Evolutionary conservation across 2,888 invertebrate species (phyloP).

Genomic region (Drosophila mimica): DNA sequence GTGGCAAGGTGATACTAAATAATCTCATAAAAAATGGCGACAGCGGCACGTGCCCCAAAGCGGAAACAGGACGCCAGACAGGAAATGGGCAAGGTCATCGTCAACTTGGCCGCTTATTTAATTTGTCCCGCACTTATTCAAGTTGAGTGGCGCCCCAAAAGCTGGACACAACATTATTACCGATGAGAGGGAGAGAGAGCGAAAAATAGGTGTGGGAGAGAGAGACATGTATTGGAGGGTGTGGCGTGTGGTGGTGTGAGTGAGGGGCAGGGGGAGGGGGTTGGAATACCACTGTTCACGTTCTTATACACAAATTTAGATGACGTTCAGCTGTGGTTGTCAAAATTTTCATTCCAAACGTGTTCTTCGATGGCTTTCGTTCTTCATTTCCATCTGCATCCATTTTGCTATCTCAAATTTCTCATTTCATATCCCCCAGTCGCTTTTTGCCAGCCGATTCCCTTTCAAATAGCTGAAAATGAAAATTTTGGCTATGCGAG

Average conservation of each 20-base stretch:
- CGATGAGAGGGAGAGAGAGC: constrained; percentile 5
- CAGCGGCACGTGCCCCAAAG: constrained; percentile 24
- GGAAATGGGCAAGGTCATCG: constrained; percentile 39
- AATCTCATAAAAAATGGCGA: constrained; percentile 59
- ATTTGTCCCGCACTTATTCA: constrained; percentile 60
- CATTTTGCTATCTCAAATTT: background rate
- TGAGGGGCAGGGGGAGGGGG: background rate
- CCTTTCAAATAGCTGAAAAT: constrained; percentile 59
- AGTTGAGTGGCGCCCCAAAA: constrained; percentile 12
- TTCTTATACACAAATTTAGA: constrained; percentile 7
- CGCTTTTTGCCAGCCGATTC: background rate
- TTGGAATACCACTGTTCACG: constrained; percentile 12
- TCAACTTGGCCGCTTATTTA: constrained; percentile 67
- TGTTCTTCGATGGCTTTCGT: constrained; percentile 24
- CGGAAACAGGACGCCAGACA: constrained; percentile 22
- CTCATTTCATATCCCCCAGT: background rate
- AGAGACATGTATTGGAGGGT: background rate
- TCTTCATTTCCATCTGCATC: no score
- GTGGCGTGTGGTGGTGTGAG: no score
- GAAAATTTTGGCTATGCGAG: constrained; percentile 71
- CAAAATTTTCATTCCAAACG: constrained; percentile 35
- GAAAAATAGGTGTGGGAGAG: background rate
- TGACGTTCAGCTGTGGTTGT: constrained; percentile 35
- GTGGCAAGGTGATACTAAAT: constrained; percentile 51
- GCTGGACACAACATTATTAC: constrained; percentile 47